Percentiles rank a stretch among this genome's conserved stretches.
Evolutionary conservation across 1,140 invertebrate species (phyloP).

Genomic region (Eciton burchellii): DNA sequence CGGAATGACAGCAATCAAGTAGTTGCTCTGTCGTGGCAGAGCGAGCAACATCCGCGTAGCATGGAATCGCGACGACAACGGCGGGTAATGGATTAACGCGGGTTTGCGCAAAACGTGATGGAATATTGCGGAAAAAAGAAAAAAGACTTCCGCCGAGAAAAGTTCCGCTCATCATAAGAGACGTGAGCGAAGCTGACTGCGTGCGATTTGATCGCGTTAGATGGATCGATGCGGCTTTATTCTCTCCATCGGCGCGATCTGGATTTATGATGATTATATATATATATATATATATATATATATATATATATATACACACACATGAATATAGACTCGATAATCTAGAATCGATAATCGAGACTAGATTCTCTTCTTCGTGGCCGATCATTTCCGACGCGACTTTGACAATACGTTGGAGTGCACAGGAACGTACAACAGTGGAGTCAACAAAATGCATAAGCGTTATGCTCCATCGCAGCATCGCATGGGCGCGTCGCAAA

Average conservation of each 20-base stretch:
- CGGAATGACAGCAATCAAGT: conserved; percentile 47
- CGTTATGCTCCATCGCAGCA: conserved; percentile 21
- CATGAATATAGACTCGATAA: too few species aligned
- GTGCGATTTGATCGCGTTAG: conserved; percentile 40
- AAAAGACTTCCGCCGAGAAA: not conserved
- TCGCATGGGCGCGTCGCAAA: conserved; percentile 5
- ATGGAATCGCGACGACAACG: not conserved
- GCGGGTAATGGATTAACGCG: not conserved
- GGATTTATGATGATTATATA: conserved; percentile 52
- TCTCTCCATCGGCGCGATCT: conserved; percentile 1
- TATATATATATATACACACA: too few species aligned
- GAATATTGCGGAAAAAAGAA: not conserved
- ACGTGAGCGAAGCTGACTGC: conserved; percentile 7
- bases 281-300: too few species aligned
- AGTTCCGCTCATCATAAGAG: not conserved
- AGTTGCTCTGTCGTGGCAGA: conserved; percentile 31
- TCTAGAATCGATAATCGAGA: too few species aligned
- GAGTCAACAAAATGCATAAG: conserved; percentile 49
- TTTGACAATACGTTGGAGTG: conserved; percentile 47
- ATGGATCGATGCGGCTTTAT: conserved; percentile 29
- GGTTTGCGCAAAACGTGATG: not conserved
- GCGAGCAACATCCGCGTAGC: conserved; percentile 8
- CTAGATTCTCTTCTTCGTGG: conserved; percentile 8
- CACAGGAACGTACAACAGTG: not conserved
- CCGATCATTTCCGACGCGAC: conserved; percentile 43